Percentiles rank a stretch among this genome's conserved stretches.
These are phyloP conservation scores for Echinarachnius parma DNA, from an alignment of 53 echinoderm and acorn worm genomes.

Conservation along the genomic window DNA sequence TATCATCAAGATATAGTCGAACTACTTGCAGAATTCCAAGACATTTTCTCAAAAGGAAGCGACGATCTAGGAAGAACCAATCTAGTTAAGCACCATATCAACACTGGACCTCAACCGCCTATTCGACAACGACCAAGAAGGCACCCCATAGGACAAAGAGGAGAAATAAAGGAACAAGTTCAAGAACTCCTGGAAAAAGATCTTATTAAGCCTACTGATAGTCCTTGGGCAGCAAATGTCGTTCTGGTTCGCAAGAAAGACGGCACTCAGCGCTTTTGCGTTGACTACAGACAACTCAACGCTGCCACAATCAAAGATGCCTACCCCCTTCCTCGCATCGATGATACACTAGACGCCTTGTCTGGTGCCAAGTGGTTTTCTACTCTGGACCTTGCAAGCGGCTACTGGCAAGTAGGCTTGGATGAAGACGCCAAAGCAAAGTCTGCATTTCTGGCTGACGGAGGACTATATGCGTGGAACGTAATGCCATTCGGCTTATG, in stretches of 20 bases:
- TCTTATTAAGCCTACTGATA: background rate
- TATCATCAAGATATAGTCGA: background rate
- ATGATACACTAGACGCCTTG: conserved; percentile 34
- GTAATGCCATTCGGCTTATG: conserved; percentile 40
- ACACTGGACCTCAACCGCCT: background rate
- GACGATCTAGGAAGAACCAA: background rate
- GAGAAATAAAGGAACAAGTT: background rate
- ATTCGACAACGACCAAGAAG: background rate
- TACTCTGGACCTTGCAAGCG: conserved; percentile 40
- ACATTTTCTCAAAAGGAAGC: conserved; percentile 1
- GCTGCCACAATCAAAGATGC: conserved; percentile 40
- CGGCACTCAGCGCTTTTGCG: conserved; percentile 37
- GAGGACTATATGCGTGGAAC: conserved; percentile 18
- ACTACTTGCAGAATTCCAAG: conserved; percentile 11
- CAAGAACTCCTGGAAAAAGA: background rate
- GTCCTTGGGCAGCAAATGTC: conserved; percentile 30
- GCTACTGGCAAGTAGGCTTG: conserved; percentile 46
- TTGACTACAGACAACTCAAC: conserved; percentile 41
- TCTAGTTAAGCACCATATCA: background rate
- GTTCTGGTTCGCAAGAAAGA: conserved; percentile 39
- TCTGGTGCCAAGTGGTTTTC: conserved; percentile 36
- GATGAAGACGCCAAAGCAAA: conserved; percentile 24
- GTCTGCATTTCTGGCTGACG: conserved; percentile 33
- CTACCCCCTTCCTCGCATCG: conserved; percentile 38
- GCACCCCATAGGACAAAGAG: background rate